phyloP scores from a whole-genome alignment of 2,113 vertebrate species.

The Aviceda subcristata region DNA sequence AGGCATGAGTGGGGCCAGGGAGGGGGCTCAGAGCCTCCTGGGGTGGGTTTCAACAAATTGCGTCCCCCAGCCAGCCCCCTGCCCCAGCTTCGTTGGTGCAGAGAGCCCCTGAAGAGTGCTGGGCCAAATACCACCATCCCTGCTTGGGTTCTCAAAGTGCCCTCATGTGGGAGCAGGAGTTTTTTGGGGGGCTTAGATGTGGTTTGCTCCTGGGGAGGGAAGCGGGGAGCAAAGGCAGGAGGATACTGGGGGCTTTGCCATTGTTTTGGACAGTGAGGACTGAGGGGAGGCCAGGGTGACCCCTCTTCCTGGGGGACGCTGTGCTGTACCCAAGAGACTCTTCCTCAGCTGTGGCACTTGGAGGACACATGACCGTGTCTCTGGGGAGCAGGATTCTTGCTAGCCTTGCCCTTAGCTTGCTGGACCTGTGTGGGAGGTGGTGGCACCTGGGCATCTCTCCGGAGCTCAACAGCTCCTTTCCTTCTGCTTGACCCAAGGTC shows the following conservation, averaged over 20 bases:
- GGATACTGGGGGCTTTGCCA: not conserved
- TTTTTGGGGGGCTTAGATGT: not conserved
- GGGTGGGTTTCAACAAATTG: slow-evolving; percentile 44
- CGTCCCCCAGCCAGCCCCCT: not conserved
- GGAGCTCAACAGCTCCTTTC: not conserved
- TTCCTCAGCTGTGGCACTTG: not conserved
- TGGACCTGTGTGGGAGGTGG: not conserved
- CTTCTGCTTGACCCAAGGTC: not conserved
- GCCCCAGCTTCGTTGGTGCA: accelerated
- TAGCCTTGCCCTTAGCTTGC: not conserved
- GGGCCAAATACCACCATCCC: not conserved
- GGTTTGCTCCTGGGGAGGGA: not conserved
- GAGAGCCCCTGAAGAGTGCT: not conserved
- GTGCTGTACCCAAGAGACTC: not conserved
- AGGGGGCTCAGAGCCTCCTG: not conserved
- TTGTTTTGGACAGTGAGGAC: not conserved
- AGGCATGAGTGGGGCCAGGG: not conserved
- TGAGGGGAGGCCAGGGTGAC: not conserved
- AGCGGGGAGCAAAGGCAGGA: not conserved
- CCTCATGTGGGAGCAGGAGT: accelerated
- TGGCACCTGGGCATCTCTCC: not conserved
- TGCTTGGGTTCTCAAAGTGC: not conserved
- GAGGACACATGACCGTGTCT: not conserved
- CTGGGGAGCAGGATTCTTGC: not conserved
- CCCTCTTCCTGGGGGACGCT: not conserved